These are phyloP conservation scores for Sylvilagus bachmani DNA, from an alignment of 2,113 vertebrate species.

Conservation along the genomic window DNA sequence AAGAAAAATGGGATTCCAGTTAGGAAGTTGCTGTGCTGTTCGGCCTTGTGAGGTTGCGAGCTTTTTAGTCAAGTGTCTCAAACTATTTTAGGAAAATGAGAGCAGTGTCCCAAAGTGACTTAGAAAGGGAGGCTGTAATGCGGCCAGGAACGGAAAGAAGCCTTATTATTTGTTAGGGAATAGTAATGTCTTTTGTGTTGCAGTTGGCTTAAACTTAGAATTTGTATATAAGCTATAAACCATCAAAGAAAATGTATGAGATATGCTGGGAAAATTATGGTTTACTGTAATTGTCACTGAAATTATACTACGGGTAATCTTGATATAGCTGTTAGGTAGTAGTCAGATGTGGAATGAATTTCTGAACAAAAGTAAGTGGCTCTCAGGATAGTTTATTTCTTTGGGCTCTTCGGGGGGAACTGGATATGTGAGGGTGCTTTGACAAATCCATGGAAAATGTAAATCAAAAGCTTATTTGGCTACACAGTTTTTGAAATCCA, in stretches of 20 bases:
- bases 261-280: neutral
- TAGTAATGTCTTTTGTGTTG: neutral
- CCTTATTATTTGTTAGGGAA: neutral
- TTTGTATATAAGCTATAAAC: neutral
- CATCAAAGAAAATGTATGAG: too few species aligned
- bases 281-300: neutral
- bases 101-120: neutral
- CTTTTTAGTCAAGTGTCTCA: neutral
- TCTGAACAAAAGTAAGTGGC: neutral
- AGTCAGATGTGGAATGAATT: neutral
- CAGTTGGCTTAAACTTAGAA: constrained; percentile 7
- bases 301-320: constrained; percentile 1
- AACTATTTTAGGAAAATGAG: neutral
- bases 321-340: neutral
- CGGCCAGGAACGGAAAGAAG: neutral
- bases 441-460: too few species aligned
- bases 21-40: neutral
- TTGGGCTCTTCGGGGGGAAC: neutral
- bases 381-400: neutral
- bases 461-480: too few species aligned
- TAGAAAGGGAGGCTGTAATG: neutral
- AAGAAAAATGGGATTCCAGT: neutral
- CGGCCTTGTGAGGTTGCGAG: neutral
- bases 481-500: too few species aligned
- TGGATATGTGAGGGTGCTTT: neutral